phyloP scores from a whole-genome alignment of 2,888 invertebrate species.

The Kuschelorhynchus macadamiae region DNA sequence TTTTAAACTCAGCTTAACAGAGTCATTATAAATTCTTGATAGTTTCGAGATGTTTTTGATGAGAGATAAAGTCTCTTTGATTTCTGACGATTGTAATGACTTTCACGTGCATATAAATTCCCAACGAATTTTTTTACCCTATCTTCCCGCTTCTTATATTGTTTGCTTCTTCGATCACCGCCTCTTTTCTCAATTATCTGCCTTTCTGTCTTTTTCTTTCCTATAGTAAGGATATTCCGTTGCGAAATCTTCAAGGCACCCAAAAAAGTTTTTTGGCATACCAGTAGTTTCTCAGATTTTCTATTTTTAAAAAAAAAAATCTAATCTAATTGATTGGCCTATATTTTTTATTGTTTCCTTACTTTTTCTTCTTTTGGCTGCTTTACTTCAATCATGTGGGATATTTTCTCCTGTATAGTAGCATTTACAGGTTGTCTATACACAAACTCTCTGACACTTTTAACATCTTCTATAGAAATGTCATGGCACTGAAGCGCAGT shows the following conservation, averaged over 20 bases:
- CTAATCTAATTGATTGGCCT: no score
- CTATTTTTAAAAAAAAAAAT: no score
- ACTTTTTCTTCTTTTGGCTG: background rate
- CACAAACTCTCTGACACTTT: slow-evolving; percentile 13
- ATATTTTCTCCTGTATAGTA: background rate
- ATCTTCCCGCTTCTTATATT: background rate
- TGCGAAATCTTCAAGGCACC: slow-evolving; percentile 11
- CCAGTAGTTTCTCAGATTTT: slow-evolving; percentile 12
- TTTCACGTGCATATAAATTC: no score
- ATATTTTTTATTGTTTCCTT: slow-evolving; percentile 11
- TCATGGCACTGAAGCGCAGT: slow-evolving; percentile 21
- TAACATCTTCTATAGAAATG: slow-evolving; percentile 10
- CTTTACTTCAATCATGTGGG: slow-evolving; percentile 15
- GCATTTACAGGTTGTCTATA: slow-evolving; percentile 5
- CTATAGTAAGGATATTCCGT: slow-evolving; percentile 20
- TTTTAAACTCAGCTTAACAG: background rate
- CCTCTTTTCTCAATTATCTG: slow-evolving; percentile 17
- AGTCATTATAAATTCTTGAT: slow-evolving; percentile 10
- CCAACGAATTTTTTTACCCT: no score
- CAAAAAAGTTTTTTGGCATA: slow-evolving; percentile 18
- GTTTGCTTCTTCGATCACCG: slow-evolving; percentile 6
- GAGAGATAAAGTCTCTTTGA: slow-evolving; percentile 11
- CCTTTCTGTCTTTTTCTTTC: slow-evolving; percentile 15
- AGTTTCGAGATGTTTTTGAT: background rate
- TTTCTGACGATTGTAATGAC: slow-evolving; percentile 4